A percentile compares a stretch with the other conserved stretches of the same genome.
These are phyloP conservation scores for Drosophila putrida DNA, from an alignment of 2,888 invertebrate genomes.

Conservation along the genomic window DNA sequence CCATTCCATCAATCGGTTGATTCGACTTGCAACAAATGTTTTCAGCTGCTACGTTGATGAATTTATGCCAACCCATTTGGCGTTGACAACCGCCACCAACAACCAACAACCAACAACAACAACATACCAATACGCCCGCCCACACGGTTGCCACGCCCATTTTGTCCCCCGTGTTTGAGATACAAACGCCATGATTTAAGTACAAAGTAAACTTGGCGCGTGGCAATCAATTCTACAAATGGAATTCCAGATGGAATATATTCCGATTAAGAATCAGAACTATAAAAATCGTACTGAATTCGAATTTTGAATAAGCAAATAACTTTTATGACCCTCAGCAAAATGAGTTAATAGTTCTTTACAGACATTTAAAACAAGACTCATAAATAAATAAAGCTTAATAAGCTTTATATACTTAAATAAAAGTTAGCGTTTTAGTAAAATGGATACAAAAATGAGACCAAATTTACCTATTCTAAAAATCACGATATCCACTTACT, in stretches of 20 bases:
- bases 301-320: background rate
- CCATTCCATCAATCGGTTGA: slow-evolving; percentile 6
- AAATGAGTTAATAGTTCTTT: slow-evolving; percentile 6
- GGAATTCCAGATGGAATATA: slow-evolving; percentile 26
- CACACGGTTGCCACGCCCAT: slow-evolving; percentile 21
- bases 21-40: slow-evolving; percentile 62
- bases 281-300: slow-evolving; percentile 2
- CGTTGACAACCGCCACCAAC: slow-evolving; percentile 44
- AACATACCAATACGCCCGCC: background rate
- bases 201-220: slow-evolving; percentile 54
- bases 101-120: slow-evolving; percentile 7
- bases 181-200: slow-evolving; percentile 52
- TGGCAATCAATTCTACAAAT: slow-evolving; percentile 38
- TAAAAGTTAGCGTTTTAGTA: too few species aligned
- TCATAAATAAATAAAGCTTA: background rate
- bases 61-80: slow-evolving; percentile 74
- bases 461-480: background rate
- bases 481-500: background rate
- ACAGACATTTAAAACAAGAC: background rate
- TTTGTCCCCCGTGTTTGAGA: slow-evolving; percentile 45
- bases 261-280: slow-evolving; percentile 9
- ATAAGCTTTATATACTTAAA: too few species aligned
- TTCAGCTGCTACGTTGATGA: slow-evolving; percentile 66
- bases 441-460: too few species aligned
- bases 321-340: background rate